Conservation (phyloP, 2,113 vertebrate genomes). For the Rhinichthys klamathensis region DNA sequence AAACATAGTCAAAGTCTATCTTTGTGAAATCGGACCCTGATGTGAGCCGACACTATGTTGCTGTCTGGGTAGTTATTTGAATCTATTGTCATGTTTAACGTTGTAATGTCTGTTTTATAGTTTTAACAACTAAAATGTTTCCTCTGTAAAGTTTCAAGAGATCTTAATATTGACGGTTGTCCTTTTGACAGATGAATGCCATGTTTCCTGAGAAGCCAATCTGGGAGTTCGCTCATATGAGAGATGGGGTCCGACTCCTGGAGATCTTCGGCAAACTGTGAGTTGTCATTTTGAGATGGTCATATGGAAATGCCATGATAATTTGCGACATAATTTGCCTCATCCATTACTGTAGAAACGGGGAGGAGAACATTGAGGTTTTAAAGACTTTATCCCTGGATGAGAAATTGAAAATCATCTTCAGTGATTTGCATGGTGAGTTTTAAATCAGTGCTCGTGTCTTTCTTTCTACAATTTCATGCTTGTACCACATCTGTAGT, state of each 20-base stretch:
- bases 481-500: background rate
- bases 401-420: background rate
- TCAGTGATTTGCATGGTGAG: background rate
- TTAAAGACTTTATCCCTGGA: background rate
- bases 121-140: background rate
- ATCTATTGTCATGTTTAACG: background rate
- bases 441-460: background rate
- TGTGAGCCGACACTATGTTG: no score
- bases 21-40: no score
- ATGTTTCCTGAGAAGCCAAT: slow-evolving; percentile 70
- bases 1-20: no score
- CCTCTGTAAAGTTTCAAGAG: background rate
- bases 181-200: slow-evolving; percentile 79
- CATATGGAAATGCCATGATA: background rate
- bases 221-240: slow-evolving; percentile 71
- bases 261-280: slow-evolving; percentile 82
- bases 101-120: background rate
- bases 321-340: background rate
- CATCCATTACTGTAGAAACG: background rate
- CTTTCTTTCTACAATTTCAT: background rate
- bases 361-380: background rate
- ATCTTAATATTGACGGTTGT: background rate
- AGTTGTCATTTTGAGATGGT: slow-evolving; percentile 67
- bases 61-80: background rate
- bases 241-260: slow-evolving; percentile 78